phyloP scores from a whole-genome alignment of 2,797 vertebrate species.

The Kryptopterus vitreolus region DNA sequence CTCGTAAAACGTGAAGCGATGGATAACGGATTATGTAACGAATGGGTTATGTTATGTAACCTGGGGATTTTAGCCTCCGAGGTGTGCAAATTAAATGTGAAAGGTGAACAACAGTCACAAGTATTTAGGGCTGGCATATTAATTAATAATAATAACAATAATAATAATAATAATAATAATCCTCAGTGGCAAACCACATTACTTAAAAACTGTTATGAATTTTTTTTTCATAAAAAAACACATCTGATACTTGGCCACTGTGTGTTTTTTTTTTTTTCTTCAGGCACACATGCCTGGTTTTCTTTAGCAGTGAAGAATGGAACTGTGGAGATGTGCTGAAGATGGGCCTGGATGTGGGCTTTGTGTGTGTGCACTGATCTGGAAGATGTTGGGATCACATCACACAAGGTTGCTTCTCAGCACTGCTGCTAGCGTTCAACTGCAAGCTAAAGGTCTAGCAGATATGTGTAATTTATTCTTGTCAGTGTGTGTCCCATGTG shows the following conservation, averaged over 20 bases:
- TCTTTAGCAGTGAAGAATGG: conserved; percentile 50
- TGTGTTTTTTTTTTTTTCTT: conserved; percentile 19
- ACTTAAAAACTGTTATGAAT: background rate
- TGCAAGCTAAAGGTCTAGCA: conserved; percentile 65
- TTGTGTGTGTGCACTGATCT: conserved; percentile 60
- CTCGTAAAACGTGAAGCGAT: background rate
- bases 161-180: background rate
- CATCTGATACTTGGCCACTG: conserved; percentile 24
- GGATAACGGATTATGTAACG: background rate
- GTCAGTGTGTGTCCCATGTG: conserved; percentile 66
- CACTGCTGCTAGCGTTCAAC: conserved; percentile 49
- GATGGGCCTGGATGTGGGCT: conserved; percentile 46
- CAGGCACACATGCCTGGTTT: conserved; percentile 49
- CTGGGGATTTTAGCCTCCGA: background rate
- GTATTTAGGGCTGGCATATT: background rate
- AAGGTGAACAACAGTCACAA: conserved; percentile 3
- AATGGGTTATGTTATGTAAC: background rate
- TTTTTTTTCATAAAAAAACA: conserved; percentile 5
- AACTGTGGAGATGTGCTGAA: conserved; percentile 46
- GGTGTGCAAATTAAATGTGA: background rate
- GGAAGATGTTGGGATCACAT: conserved; percentile 62
- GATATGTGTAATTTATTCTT: conserved; percentile 65
- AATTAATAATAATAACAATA: background rate
- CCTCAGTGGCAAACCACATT: conserved; percentile 2
- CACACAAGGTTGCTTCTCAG: conserved; percentile 51